These are phyloP conservation scores for Scortum barcoo DNA, from an alignment of 2,113 vertebrate genomes.

Conservation along the genomic window DNA sequence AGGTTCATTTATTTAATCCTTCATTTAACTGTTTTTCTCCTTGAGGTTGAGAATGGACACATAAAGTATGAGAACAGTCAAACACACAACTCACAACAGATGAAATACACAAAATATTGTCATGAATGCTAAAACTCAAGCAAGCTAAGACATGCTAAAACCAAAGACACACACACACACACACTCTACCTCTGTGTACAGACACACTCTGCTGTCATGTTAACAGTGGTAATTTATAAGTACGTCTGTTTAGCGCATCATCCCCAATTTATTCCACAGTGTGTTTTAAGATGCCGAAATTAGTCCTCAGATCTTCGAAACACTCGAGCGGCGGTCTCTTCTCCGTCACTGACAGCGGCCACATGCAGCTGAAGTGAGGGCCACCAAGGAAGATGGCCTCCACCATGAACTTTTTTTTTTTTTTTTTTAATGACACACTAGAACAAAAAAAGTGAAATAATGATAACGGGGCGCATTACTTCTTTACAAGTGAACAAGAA, in stretches of 20 bases:
- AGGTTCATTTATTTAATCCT: background rate
- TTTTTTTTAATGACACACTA: constrained; percentile 74
- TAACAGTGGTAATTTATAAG: background rate
- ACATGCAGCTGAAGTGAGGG: constrained; percentile 62
- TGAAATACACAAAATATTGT: background rate
- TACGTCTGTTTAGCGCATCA: constrained; percentile 1
- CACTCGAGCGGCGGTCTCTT: background rate
- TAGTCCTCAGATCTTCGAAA: constrained; percentile 23
- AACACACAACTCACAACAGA: background rate
- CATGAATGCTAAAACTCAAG: background rate
- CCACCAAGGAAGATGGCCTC: constrained; percentile 88
- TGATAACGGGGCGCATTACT: constrained; percentile 87
- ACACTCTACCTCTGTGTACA: background rate
- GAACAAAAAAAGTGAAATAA: constrained; percentile 76
- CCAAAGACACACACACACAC: background rate
- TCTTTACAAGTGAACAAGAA: constrained; percentile 96
- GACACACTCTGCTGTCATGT: background rate
- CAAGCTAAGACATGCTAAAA: background rate
- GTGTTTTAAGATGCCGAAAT: background rate
- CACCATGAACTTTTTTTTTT: constrained; percentile 79
- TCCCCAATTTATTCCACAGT: constrained; percentile 7
- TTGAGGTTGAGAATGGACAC: too few species aligned
- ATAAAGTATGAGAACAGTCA: background rate
- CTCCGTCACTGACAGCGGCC: background rate
- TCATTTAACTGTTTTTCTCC: background rate